These are phyloP conservation scores for Sapayoa aenigma DNA, from an alignment of 2,113 vertebrate species.

Conservation along the genomic window DNA sequence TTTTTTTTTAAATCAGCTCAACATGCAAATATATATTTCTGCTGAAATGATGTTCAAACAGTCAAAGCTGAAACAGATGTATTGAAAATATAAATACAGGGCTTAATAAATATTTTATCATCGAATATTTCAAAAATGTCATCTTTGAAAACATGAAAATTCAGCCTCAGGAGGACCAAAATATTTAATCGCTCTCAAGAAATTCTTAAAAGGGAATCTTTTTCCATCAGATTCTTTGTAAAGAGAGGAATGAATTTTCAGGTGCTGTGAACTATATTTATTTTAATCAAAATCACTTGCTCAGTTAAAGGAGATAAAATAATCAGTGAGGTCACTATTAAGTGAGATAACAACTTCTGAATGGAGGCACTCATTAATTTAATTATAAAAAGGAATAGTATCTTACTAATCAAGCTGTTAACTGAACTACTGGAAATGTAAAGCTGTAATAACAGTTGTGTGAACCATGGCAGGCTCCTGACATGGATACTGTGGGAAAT, in stretches of 20 bases:
- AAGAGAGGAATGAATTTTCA: slow-evolving; percentile 75
- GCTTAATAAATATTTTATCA: slow-evolving; percentile 81
- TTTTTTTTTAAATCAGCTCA: slow-evolving; percentile 63
- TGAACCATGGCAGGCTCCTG: background rate
- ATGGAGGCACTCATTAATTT: slow-evolving; percentile 81
- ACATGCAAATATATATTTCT: slow-evolving; percentile 77
- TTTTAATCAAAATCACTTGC: slow-evolving; percentile 79
- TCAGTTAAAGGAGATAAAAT: slow-evolving; percentile 77
- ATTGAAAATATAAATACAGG: slow-evolving; percentile 74
- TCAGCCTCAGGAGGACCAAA: slow-evolving; percentile 76
- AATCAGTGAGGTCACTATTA: slow-evolving; percentile 82
- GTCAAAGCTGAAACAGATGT: slow-evolving; percentile 74
- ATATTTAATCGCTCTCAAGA: slow-evolving; percentile 77
- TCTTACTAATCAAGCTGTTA: slow-evolving; percentile 76
- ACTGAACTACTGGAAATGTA: slow-evolving; percentile 71
- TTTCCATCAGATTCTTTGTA: slow-evolving; percentile 64
- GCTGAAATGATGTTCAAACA: slow-evolving; percentile 74
- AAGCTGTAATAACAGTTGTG: slow-evolving; percentile 68
- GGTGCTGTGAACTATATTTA: slow-evolving; percentile 80
- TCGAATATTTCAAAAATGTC: slow-evolving; percentile 79
- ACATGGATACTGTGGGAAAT: background rate
- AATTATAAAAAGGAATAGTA: slow-evolving; percentile 77
- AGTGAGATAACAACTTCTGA: slow-evolving; percentile 80
- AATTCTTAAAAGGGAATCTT: slow-evolving; percentile 76
- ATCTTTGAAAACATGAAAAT: slow-evolving; percentile 78